phyloP scores from a whole-genome alignment of 2,797 vertebrate species.

The Ataeniobius toweri region DNA sequence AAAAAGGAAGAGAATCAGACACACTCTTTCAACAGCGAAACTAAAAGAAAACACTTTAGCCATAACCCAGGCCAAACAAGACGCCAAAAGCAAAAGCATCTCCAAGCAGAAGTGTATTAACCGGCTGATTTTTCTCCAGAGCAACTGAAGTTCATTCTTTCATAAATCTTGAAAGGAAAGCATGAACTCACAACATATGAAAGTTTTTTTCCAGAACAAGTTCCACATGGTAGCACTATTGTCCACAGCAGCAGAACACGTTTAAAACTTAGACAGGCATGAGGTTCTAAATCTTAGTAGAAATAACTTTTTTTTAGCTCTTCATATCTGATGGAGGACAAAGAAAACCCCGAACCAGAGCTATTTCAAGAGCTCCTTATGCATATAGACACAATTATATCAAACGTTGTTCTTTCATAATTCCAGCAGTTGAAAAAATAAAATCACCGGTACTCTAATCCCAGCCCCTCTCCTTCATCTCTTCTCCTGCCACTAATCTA shows the following conservation, averaged over 20 bases:
- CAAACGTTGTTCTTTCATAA: conserved; percentile 67
- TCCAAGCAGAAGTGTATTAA: conserved; percentile 61
- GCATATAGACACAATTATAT: conserved; percentile 77
- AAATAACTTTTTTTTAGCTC: conserved; percentile 46
- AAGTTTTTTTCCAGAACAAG: conserved; percentile 71
- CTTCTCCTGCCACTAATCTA: conserved; percentile 33
- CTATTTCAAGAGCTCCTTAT: conserved; percentile 58
- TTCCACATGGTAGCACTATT: conserved; percentile 73
- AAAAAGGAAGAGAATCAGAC: conserved; percentile 51
- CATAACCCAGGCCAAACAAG: conserved; percentile 60
- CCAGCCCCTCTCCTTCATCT: conserved; percentile 32
- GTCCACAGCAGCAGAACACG: conserved; percentile 57
- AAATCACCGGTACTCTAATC: conserved; percentile 67
- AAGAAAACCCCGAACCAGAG: conserved; percentile 37
- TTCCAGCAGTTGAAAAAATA: conserved; percentile 56
- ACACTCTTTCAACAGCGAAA: conserved; percentile 8
- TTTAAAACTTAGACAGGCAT: conserved; percentile 45
- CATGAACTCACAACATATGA: conserved; percentile 70
- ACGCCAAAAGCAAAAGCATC: conserved; percentile 46
- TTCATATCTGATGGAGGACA: conserved; percentile 65
- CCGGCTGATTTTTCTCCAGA: conserved; percentile 34
- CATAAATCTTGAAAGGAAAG: conserved; percentile 76
- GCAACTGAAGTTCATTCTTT: conserved; percentile 72
- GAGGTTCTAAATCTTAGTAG: conserved; percentile 47
- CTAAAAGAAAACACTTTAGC: conserved; percentile 42